Evolutionary conservation across 1,140 invertebrate species (phyloP), one percentile per base, ranked within the genome.

Genomic region (Aphis gossypii): DNA sequence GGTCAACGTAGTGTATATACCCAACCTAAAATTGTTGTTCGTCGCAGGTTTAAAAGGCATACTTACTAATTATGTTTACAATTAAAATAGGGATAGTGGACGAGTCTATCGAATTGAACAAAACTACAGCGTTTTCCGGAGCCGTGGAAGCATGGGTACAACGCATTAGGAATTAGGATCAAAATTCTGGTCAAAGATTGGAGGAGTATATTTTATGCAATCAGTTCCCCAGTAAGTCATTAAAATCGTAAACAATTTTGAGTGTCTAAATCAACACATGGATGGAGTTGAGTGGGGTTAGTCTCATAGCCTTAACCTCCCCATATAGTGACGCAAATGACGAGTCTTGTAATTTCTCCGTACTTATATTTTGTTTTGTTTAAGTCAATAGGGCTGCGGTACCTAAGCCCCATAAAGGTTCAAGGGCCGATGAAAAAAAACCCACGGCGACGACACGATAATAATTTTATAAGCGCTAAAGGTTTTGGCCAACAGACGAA

Each of bases 1-100:
- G 92, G 92, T 93, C 92, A 93, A 93, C n/a, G n/a, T n/a, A n/a
- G 60, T 11, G 30, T 76, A 9, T 76, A 9, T 60, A 68, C 60
- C 30, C 60, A 76, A n/a, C 14, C 30, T 18, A 76, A 20, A 14
- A 30, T 30, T n/a, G 30, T 68, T 68, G 30, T 76, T 14, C 30
- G 14, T n/a, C 60, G 6, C 4, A 7, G 60, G 30, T 76, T 18
- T n/a, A n/a, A 76, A n/a, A n/a, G 2, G 0, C 2, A 76, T n/a
- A 30, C 18, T 68, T 41, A 41, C 38, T 41, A 41, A 41, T 41
- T 41, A 41, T 41, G 38, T 0, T 41, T 41, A 41, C 38, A 41
- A n/a, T 14, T n/a, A 25, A 1, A 76, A 76, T n/a, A 76, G 60
- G 30, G 30, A n/a, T 76, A 76, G 25, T 30, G 8, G 9, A 60